Base-by-base conservation (phyloP, 1,140 invertebrate genomes). In the Centruroides vittatus region DNA sequence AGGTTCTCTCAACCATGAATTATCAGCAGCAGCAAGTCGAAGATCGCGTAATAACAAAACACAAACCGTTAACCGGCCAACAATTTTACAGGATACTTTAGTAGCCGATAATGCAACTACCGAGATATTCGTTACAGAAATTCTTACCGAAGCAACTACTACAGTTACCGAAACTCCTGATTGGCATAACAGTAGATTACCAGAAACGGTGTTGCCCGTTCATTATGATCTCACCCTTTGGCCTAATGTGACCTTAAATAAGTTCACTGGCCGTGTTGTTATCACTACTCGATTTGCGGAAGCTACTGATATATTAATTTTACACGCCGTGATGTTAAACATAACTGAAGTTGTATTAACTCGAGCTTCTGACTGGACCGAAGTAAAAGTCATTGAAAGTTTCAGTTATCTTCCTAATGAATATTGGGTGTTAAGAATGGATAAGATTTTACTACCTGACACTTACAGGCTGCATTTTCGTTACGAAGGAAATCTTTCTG, bases 141-240 rank as follows among this genome's bases (percentile, higher is more conserved):
- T 41, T 41, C 5, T 8, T 41, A 41, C 41, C 8, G 41, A 41
- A 41, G 41, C 41, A 41, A 6, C 41, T 8, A 6, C 41, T 8
- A 41, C 41, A 41, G 8, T 41, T 41, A 41, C 8, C 41, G 5
- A 5, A 41, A 6, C 41, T 6, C 41, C 3, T n/a, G 48, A 1
- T n/a, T 36, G 3, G 65, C 65, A 8, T 67, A 65, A 65, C 55
- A 61, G 47, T 13, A 64, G 13, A 51, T 57, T 47, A 82, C 89
- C 61, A 79, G 95, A 61, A 89, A 90, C 34, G 79, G 77, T 65
- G 78, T 79, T 73, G 83, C 91, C 93, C 47, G 76, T 78, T 66
- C 85, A 93, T 73, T 96, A 95, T 70, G 80, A 84, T 67, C 78
- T 95, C 55, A 76, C 79, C 63, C 76, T 96, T 55, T 80, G 83